Evolutionary conservation across 2,888 invertebrate genomes (phyloP), one percentile per base, ranked within the genome.

Genomic region (Drosophila testacea): DNA sequence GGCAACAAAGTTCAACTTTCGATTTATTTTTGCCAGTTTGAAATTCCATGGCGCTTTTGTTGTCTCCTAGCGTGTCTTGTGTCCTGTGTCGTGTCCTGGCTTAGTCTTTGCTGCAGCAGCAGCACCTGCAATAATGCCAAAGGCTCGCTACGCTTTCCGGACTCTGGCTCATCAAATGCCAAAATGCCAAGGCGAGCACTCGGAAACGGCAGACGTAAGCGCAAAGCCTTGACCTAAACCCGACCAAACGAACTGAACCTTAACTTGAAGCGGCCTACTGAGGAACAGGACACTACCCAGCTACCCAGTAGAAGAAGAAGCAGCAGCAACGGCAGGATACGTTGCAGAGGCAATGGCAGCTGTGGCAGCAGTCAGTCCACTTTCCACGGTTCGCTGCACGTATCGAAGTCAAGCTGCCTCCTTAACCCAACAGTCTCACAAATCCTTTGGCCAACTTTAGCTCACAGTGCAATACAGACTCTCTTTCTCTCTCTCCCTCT

Each of bases 361-460:
- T 30, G 28, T 0, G 27, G 55, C 22, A 28, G n/a, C n/a, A 63
- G 59, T 41, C 28, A 57, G 65, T 68, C 59, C 64, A 63, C 66
- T 56, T 74, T 39, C 57, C 46, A 64, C 38, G 54, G 62, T 44
- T 63, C 55, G 67, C 56, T 85, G 88, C 77, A 83, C 88, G 83
- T 88, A 83, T 88, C 64, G 73, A 77, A 83, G 83, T 71, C 80
- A 66, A 62, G 61, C 62, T 54, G 65, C 59, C 36, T 28, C 32
- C 11, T 56, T 67, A 50, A 52, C 47, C 32, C 52, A 51, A 61
- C 39, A 47, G 67, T 63, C 55, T 64, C 27, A 48, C 50, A 87
- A 87, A 83, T 83, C 87, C 89, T 80, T 81, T 83, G 67, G 72
- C 74, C 77, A 88, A 86, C 68, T 86, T 74, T 68, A 59, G 63